Percentiles rank a stretch among this genome's conserved stretches.
Evolutionary conservation across 2,113 vertebrate genomes (phyloP).

Genomic region (Epinephelus fuscoguttatus): DNA sequence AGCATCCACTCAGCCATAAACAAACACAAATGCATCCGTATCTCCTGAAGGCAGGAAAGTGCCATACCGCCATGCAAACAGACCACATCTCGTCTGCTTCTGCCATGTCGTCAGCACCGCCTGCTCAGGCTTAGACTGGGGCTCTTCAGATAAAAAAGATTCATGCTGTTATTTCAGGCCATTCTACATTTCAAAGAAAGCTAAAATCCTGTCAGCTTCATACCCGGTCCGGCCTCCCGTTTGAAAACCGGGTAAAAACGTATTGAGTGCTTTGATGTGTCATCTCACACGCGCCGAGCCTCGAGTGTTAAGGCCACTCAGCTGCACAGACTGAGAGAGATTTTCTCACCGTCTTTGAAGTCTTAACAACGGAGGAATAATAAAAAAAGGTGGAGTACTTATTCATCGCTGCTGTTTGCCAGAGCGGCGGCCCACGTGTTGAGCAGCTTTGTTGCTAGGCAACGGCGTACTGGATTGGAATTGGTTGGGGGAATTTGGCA

Average conservation of each 20-base stretch:
- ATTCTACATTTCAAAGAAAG: conserved; percentile 57
- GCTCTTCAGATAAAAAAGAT: conserved; percentile 40
- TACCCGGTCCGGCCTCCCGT: neutral
- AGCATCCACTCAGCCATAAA: conserved; percentile 49
- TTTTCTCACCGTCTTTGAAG: conserved; percentile 49
- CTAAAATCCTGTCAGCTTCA: conserved; percentile 8
- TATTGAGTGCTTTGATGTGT: conserved; percentile 49
- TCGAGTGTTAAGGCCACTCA: conserved; percentile 10
- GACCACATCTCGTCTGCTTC: conserved; percentile 41
- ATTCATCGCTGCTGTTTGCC: conserved; percentile 33
- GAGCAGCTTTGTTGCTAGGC: conserved; percentile 81
- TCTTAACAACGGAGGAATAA: conserved; percentile 29
- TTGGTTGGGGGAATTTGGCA: conserved; percentile 59
- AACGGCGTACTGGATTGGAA: conserved; percentile 71
- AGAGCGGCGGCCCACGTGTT: conserved; percentile 71
- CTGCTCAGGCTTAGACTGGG: conserved; percentile 14
- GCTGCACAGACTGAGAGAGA: neutral
- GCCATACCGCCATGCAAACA: conserved; percentile 20
- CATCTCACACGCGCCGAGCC: conserved; percentile 6
- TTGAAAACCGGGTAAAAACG: neutral
- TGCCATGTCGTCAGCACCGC: neutral
- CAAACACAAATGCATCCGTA: conserved; percentile 35
- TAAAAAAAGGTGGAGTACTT: conserved; percentile 61
- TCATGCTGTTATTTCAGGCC: conserved; percentile 15
- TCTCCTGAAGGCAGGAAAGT: conserved; percentile 35